Evolutionary conservation across 2,888 invertebrate genomes (phyloP).

Genomic region (Eupithecia dodoneata): DNA sequence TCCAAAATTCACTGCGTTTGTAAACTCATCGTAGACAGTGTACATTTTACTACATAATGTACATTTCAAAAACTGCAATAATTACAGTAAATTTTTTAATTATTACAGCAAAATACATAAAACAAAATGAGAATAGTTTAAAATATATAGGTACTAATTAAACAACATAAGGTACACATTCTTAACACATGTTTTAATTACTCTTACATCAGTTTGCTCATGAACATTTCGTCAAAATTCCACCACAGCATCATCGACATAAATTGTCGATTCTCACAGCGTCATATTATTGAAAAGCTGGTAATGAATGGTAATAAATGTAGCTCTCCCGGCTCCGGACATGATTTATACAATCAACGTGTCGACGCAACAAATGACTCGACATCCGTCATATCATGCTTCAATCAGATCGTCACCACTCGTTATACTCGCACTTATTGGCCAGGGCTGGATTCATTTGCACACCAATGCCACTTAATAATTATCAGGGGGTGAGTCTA

Average conservation of each 20-base stretch:
- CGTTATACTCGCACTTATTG: conserved; percentile 21
- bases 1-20: not conserved
- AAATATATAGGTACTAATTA: no score
- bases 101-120: no score
- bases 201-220: not conserved
- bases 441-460: conserved; percentile 19
- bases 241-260: not conserved
- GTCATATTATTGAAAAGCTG: conserved; percentile 17
- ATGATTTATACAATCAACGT: conserved; percentile 38
- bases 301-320: conserved; percentile 29
- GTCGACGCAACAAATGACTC: conserved; percentile 40
- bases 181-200: no score
- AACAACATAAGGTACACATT: no score
- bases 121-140: no score
- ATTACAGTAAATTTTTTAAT: not conserved
- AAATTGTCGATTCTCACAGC: conserved; percentile 21
- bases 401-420: conserved; percentile 35
- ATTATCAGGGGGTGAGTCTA: no score
- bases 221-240: not conserved
- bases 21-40: not conserved
- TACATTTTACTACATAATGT: not conserved
- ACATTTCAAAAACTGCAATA: not conserved
- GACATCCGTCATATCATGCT: conserved; percentile 34
- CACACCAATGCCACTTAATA: not conserved
- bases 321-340: conserved; percentile 14